Base-by-base conservation (phyloP, 2,113 vertebrate species). In the Passer montanus region DNA sequence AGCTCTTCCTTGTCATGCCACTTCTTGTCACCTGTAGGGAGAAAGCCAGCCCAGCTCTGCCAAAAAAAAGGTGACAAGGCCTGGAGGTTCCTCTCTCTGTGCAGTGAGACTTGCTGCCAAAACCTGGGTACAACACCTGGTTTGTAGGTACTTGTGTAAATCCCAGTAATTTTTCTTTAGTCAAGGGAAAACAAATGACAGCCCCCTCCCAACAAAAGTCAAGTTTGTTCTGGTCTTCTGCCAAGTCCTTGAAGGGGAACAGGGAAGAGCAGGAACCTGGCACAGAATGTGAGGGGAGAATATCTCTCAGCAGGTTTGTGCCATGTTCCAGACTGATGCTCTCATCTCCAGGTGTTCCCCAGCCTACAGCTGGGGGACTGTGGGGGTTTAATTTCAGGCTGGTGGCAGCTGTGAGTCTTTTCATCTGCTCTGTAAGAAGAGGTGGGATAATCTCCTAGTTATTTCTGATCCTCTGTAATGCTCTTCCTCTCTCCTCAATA, bases 401-500 rank as follows among this genome's bases (percentile, higher is more conserved):
- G 77, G 15, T 60, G 69, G 55, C 39, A 31, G 43, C 4, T 68
- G 41, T 35, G 27, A 76, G 84, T 52, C 44, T 49, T 62, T 59
- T 92, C 62, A 63, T 37, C 82, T 0, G 3, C 79, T 69, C 53
- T 26, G 41, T 16, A 52, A 62, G 59, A 69, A 56, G 73, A 75
- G 30, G 49, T 41, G 88, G 75, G 78, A 80, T 70, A 64, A 94
- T 84, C 58, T 66, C 52, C 23, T 22, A 20, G 59, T 94, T 86
- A 72, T 85, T 93, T 81, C 80, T 87, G 59, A 83, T 70, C 75
- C 0, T 2, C 50, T 46, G 11, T 93, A 92, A 94, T 2, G 60
- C 35, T 58, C 35, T 75, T 96, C 60, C 73, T 94, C 39, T 93
- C 67, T 80, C 41, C 37, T 70, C 70, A 19, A 56, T 31, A 98